Conservation (phyloP, 2,797 vertebrate genomes). For the Pseudochromis fuscus region DNA sequence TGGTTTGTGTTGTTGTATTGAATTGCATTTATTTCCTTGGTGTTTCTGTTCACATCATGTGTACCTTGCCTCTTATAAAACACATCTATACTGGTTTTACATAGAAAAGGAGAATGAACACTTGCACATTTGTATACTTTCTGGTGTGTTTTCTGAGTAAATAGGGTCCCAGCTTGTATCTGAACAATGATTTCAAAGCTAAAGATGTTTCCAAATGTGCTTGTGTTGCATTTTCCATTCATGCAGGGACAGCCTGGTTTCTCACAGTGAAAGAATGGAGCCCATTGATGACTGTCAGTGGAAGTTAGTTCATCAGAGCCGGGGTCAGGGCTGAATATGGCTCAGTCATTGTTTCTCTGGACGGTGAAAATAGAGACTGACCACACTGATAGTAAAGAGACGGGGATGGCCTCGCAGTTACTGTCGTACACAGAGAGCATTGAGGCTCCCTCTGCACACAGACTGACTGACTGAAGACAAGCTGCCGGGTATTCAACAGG, state of each 20-base stretch:
- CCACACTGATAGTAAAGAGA: conserved; percentile 34
- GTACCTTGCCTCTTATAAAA: not conserved
- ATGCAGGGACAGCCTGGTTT: conserved; percentile 31
- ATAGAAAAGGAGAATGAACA: not conserved
- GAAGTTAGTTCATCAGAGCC: conserved; percentile 66
- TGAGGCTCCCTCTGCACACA: conserved; percentile 22
- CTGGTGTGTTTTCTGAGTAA: conserved; percentile 5
- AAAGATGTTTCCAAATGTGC: conserved; percentile 31
- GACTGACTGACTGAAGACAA: not conserved
- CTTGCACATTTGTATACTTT: not conserved
- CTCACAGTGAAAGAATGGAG: conserved; percentile 54
- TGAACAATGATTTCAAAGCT: conserved; percentile 28
- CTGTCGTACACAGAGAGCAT: conserved; percentile 37
- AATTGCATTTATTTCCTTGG: conserved; percentile 10
- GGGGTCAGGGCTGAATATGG: conserved; percentile 32
- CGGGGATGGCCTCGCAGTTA: conserved; percentile 23
- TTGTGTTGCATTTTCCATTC: conserved; percentile 46
- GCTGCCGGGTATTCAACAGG: conserved; percentile 2
- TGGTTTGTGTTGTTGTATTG: conserved; percentile 18
- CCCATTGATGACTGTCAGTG: conserved; percentile 59
- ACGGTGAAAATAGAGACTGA: conserved; percentile 50
- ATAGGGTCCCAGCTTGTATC: not conserved
- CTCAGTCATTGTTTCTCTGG: conserved; percentile 57
- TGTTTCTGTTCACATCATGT: not conserved
- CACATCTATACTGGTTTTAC: conserved; percentile 3